Percentiles rank a stretch among this genome's conserved stretches.
Conservation (phyloP, 2,888 invertebrate genomes). For the Dasysyrphus albostriatus region DNA sequence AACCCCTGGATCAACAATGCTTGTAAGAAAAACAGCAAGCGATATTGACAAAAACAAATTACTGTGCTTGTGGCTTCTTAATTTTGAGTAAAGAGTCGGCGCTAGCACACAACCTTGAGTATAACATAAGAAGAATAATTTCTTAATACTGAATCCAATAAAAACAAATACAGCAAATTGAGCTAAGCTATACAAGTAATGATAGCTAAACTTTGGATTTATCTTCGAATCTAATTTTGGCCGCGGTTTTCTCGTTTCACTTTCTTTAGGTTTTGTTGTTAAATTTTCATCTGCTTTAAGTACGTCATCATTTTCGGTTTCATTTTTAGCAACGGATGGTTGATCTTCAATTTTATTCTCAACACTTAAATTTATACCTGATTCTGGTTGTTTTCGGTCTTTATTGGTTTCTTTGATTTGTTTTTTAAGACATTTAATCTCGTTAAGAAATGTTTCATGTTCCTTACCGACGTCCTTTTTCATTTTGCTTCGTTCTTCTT, state of each 20-base stretch:
- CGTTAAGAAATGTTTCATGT: slow-evolving; percentile 81
- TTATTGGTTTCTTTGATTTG: slow-evolving; percentile 79
- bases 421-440: slow-evolving; percentile 81
- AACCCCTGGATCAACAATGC: slow-evolving; percentile 82
- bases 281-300: not conserved
- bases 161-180: slow-evolving; percentile 88
- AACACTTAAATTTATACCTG: not conserved
- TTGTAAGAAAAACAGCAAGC: slow-evolving; percentile 85
- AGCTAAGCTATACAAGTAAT: slow-evolving; percentile 88
- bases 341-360: not conserved
- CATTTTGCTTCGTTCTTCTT: slow-evolving; percentile 79
- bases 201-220: slow-evolving; percentile 76
- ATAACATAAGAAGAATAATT: slow-evolving; percentile 82
- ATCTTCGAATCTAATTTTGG: slow-evolving; percentile 15
- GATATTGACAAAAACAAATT: slow-evolving; percentile 83
- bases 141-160: slow-evolving; percentile 81
- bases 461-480: slow-evolving; percentile 79
- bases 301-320: not conserved
- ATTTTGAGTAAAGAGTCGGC: slow-evolving; percentile 87
- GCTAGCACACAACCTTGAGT: slow-evolving; percentile 86
- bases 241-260: slow-evolving; percentile 41
- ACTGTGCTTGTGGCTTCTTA: slow-evolving; percentile 85
- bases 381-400: slow-evolving; percentile 77
- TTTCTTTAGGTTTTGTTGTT: slow-evolving; percentile 35
- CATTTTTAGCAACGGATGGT: not conserved